phyloP scores from a whole-genome alignment of 1,140 invertebrate species.

The Drosophila erecta region DNA sequence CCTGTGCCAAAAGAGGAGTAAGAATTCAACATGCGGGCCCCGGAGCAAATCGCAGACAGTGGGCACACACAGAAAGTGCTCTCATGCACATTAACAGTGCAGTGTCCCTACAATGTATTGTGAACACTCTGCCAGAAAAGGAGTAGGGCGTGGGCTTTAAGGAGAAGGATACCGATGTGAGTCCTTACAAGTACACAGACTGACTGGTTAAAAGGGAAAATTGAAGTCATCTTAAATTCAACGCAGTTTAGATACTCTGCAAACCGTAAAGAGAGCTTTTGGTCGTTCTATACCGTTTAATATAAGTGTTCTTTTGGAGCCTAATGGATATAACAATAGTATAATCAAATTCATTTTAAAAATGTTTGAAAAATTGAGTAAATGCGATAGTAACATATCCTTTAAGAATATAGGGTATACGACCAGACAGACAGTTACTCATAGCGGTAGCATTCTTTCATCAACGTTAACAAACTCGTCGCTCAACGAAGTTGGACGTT shows the following conservation, averaged over 20 bases:
- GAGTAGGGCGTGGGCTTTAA: background rate
- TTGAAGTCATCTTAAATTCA: background rate
- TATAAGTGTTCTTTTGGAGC: too few relatives aligned
- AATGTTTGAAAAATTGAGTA: too few relatives aligned
- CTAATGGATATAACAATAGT: too few relatives aligned
- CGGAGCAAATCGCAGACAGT: conserved; percentile 54
- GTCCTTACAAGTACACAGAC: conserved; percentile 71
- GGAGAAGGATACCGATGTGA: conserved; percentile 23
- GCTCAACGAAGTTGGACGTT: conserved; percentile 28
- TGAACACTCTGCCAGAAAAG: conserved; percentile 14
- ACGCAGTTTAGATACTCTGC: conserved; percentile 20
- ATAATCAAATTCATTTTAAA: too few relatives aligned
- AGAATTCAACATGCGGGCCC: conserved; percentile 59
- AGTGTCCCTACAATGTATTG: conserved; percentile 69
- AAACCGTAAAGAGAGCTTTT: too few relatives aligned
- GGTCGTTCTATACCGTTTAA: too few relatives aligned
- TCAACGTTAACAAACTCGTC: conserved; percentile 78
- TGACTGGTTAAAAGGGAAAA: conserved; percentile 11
- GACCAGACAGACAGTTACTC: conserved; percentile 5
- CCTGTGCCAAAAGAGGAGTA: conserved; percentile 22
- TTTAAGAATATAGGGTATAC: conserved; percentile 1
- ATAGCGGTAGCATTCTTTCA: conserved; percentile 64
- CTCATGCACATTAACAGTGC: conserved; percentile 45
- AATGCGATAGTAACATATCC: too few relatives aligned
- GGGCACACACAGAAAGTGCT: conserved; percentile 28